These are phyloP conservation scores for Lepidurus couesii DNA, from an alignment of 1,140 invertebrate species.

Conservation along the genomic window DNA sequence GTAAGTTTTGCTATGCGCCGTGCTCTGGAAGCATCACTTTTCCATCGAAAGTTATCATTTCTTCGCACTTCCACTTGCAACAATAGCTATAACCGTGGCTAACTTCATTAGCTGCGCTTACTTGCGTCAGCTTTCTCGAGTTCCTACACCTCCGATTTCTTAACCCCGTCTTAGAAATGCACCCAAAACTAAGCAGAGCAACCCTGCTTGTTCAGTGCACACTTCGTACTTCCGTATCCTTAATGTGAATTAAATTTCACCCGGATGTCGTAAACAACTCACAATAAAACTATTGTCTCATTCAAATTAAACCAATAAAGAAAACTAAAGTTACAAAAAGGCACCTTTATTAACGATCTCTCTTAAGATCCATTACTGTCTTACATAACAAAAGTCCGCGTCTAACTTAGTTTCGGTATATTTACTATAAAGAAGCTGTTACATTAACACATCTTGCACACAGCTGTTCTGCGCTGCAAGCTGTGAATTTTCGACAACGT, in stretches of 20 bases:
- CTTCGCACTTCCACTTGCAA: background rate
- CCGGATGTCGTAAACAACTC: background rate
- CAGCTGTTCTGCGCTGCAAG: background rate
- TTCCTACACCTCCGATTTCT: background rate
- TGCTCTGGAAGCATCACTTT: background rate
- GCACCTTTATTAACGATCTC: too few relatives aligned
- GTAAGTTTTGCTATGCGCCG: background rate
- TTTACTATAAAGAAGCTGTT: background rate
- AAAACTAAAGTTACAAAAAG: background rate
- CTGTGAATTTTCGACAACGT: slow-evolving; percentile 6
- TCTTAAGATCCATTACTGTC: background rate
- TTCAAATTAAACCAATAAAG: background rate
- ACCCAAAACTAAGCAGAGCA: background rate
- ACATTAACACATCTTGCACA: background rate
- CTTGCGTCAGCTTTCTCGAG: background rate
- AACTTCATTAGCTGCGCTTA: background rate
- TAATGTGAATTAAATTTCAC: background rate
- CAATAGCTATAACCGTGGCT: background rate
- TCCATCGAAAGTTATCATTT: slow-evolving; percentile 7
- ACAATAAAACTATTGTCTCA: background rate
- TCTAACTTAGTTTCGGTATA: background rate
- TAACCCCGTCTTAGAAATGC: background rate
- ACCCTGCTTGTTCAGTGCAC: background rate
- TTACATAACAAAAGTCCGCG: background rate
- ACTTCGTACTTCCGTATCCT: background rate